Evolutionary conservation across 2,797 vertebrate genomes (phyloP), one percentile per base, ranked within the genome.

Genomic region (Xyrichtys novacula): DNA sequence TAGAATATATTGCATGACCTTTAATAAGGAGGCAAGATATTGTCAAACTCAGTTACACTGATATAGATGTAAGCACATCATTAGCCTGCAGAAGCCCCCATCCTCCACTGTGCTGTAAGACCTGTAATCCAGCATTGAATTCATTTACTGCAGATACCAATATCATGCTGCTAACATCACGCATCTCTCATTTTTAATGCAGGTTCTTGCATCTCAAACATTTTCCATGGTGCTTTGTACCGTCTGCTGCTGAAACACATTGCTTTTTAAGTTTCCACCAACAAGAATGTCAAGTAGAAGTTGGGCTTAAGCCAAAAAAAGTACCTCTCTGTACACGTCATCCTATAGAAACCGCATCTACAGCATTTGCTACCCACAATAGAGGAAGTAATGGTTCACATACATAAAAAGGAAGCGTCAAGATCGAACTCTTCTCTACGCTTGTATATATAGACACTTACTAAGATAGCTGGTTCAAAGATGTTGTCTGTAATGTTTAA

Each of bases 371-470:
- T 39, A 47, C 23, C 32, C 26, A 6, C 26, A 60, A 2, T n/a
- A 55, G 17, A 54, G 19, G 49, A 55, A 78, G 25, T 36, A 55
- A 34, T 28, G 46, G 44, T 73, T 74, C 76, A 54, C 40, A 52
- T 59, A 66, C 53, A 4, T 63, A 25, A 75, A 53, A 61, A 70
- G 34, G 34, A 25, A 50, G 25, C 26, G 63, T 54, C n/a, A 63
- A 9, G 23, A 54, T 65, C 65, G 19, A 62, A 74, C 55, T 73
- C 1, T 65, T 57, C 32, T 74, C 59, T 50, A 25, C 72, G 66
- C 71, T 36, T 90, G 85, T 88, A 84, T 82, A 85, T 88, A 85
- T n/a, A 50, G 47, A 42, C 46, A n/a, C n/a, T n/a, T n/a, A n/a
- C 17, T 12, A 75, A 15, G 46, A 22, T 19, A 43, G 32, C 42